Conservation (phyloP, 2,113 vertebrate species). For the Platanista minor region DNA sequence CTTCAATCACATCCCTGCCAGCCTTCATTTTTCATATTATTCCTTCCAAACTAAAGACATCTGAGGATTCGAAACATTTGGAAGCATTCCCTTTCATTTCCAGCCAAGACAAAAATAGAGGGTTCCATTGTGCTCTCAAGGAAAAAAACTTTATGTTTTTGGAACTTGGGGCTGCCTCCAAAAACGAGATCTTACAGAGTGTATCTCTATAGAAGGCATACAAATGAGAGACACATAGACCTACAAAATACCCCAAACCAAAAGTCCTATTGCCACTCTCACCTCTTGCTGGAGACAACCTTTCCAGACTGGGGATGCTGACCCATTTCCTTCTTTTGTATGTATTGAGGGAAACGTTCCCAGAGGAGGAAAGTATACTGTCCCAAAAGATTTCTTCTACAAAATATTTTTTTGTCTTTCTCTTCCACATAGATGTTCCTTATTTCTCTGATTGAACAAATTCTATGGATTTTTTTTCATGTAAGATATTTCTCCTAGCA, state of each 20-base stretch:
- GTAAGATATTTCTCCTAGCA: not conserved
- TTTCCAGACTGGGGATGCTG: slow-evolving; percentile 12
- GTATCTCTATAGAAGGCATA: not conserved
- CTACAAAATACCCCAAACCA: not conserved
- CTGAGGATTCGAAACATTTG: slow-evolving; percentile 69
- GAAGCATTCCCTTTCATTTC: slow-evolving; percentile 71
- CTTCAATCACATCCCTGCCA: slow-evolving; percentile 53
- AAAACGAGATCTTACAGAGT: slow-evolving; percentile 40
- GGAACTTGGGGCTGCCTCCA: slow-evolving; percentile 51
- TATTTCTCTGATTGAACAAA: slow-evolving; percentile 23
- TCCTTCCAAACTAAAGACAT: slow-evolving; percentile 70
- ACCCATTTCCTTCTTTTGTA: slow-evolving; percentile 40
- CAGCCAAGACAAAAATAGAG: slow-evolving; percentile 73
- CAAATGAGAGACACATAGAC: not conserved
- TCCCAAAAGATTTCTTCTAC: slow-evolving; percentile 20
- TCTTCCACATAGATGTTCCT: not conserved
- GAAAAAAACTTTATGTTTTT: slow-evolving; percentile 48
- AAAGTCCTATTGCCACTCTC: not conserved
- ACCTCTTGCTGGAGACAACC: not conserved
- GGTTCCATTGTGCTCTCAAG: slow-evolving; percentile 67
- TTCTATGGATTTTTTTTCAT: not conserved
- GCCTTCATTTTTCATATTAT: slow-evolving; percentile 70
- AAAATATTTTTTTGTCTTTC: slow-evolving; percentile 29
- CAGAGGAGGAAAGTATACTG: slow-evolving; percentile 29
- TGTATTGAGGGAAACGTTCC: not conserved